Percentiles rank a stretch among this genome's conserved stretches.
Evolutionary conservation across 2,113 vertebrate genomes (phyloP).

Genomic region (Elachura formosa): DNA sequence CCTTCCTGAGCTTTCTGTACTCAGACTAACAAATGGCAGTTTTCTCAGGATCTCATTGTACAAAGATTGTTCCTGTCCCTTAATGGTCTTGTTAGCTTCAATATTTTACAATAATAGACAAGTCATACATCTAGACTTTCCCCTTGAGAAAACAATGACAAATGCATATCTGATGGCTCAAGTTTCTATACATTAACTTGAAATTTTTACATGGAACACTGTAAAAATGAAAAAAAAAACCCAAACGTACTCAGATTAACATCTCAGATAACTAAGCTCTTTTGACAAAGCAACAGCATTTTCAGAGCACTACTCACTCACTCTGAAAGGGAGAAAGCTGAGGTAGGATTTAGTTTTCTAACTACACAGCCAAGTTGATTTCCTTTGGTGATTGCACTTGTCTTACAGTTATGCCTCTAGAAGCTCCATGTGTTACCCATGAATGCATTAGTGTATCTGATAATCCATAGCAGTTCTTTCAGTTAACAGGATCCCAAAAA

Average conservation of each 20-base stretch:
- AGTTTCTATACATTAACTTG: background rate
- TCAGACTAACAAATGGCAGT: background rate
- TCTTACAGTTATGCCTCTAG: background rate
- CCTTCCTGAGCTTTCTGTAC: background rate
- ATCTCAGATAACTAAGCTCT: background rate
- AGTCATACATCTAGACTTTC: background rate
- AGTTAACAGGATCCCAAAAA: background rate
- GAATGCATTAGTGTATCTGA: background rate
- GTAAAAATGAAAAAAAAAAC: background rate
- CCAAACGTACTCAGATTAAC: background rate
- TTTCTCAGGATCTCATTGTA: background rate
- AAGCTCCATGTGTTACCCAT: background rate
- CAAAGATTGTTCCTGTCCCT: background rate
- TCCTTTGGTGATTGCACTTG: background rate
- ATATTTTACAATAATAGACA: background rate
- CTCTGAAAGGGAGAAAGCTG: background rate
- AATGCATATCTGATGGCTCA: background rate
- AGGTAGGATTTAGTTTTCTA: background rate
- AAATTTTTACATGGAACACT: background rate
- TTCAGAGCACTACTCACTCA: background rate
- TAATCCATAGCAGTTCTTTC: background rate
- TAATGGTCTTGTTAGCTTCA: background rate
- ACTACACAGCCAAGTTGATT: background rate
- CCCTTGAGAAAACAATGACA: background rate
- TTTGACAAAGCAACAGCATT: background rate